Evolutionary conservation across 2,113 vertebrate species (phyloP), one percentile per base, ranked within the genome.

Genomic region (Psettodes erumei): DNA sequence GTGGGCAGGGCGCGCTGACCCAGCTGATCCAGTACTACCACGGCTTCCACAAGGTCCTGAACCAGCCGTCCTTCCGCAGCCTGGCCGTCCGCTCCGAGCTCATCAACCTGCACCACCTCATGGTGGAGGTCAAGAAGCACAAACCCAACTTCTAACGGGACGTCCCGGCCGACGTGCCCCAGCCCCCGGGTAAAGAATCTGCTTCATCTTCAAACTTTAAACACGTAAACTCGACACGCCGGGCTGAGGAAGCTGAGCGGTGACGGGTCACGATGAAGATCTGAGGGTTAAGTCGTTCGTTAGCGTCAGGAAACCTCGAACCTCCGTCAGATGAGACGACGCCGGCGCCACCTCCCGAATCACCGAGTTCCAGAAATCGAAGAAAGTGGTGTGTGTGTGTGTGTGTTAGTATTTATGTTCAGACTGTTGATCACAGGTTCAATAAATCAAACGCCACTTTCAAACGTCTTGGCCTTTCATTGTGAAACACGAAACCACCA

Each of bases 21-120:
- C 96, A 98, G 91, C 93, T 98, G 28, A 98, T 98, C 93, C 96
- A 98, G 92, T 96, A 97, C 86, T 98, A 98, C 80, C 96, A 98
- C 58, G 94, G 96, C 33, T 98, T 98, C 93, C 96, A 97, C 90
- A 96, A 97, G 82, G 84, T 97, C 32, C 92, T 98, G 56, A 94
- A 95, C 43, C 95, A 97, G 92, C 94, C 96, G 0, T 94, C 96
- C 0, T 96, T 97, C 58, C 94, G 95, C 30, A 94, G 93, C 37
- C 94, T 98, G 51, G 93, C 95, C 0, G 96, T 94, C 19, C 95
- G 96, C 38, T 96, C 96, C 0, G 96, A 98, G 81, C 95, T 98
- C 89, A 97, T 98, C 93, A 98, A 98, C 84, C 96, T 98, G 64
- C 96, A 98, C 65, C 96, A 98, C 87, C 95, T 98, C 35, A 97